A percentile compares a stretch with the other conserved stretches of the same genome.
Evolutionary conservation across 1,140 invertebrate genomes (phyloP).

Genomic region (Drosophila nikananu): DNA sequence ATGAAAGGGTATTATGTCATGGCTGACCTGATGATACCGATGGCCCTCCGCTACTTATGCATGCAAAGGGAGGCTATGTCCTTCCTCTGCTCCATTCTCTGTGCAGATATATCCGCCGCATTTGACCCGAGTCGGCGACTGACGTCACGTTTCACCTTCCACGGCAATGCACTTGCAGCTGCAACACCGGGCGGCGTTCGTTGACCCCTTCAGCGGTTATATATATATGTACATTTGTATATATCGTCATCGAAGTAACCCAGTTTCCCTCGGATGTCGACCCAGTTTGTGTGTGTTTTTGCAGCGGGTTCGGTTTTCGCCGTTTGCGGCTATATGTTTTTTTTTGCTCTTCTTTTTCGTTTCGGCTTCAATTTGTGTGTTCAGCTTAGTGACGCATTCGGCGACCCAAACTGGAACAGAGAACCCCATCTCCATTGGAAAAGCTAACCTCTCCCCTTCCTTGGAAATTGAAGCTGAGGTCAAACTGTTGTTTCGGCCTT

Average conservation of each 20-base stretch:
- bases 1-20: conserved; percentile 81
- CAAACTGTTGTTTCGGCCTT: conserved; percentile 45
- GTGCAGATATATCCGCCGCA: conserved; percentile 5
- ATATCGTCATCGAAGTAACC: conserved; percentile 57
- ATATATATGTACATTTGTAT: background rate
- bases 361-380: conserved; percentile 43
- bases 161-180: conserved; percentile 68
- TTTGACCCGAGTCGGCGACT: conserved; percentile 48
- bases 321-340: conserved; percentile 30
- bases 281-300: conserved; percentile 50
- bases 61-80: conserved; percentile 21
- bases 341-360: conserved; percentile 1
- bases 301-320: conserved; percentile 57
- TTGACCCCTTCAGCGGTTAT: conserved; percentile 53
- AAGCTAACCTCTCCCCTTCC: background rate
- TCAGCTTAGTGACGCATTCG: conserved; percentile 65
- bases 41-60: conserved; percentile 16
- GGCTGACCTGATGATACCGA: conserved; percentile 61
- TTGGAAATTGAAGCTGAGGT: conserved; percentile 37
- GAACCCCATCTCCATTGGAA: conserved; percentile 8
- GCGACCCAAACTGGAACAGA: conserved; percentile 56
- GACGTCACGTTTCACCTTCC: conserved; percentile 81
- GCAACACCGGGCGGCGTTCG: conserved; percentile 50
- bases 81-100: background rate
- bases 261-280: conserved; percentile 64